phyloP scores from a whole-genome alignment of 2,113 vertebrate genomes.

The Phoxinus phoxinus region DNA sequence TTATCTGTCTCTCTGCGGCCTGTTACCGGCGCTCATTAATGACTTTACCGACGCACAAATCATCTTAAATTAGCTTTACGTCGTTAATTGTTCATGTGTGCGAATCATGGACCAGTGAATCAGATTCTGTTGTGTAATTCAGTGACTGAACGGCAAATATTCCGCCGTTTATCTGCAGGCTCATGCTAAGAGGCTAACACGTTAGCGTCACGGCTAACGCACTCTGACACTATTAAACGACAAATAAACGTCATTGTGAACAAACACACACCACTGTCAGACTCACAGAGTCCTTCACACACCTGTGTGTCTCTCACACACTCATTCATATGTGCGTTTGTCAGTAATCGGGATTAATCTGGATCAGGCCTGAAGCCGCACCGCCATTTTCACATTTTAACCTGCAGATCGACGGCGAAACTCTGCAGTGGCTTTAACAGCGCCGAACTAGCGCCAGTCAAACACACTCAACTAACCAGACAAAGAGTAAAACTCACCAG shows the following conservation, averaged over 20 bases:
- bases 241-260: neutral
- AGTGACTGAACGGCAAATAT: neutral
- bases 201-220: neutral
- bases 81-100: neutral
- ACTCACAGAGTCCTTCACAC: neutral
- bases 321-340: neutral
- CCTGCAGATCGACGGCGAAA: neutral
- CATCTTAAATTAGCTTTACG: fast-evolving
- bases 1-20: neutral
- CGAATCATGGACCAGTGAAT: neutral
- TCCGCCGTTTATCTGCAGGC: neutral
- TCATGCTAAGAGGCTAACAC: slow-evolving; percentile 34
- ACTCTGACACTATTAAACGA: neutral
- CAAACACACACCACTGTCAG: neutral
- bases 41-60: neutral
- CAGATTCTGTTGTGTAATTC: neutral
- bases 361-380: neutral
- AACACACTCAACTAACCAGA: neutral
- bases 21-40: slow-evolving; percentile 51
- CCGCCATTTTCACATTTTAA: slow-evolving; percentile 8
- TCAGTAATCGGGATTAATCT: slow-evolving; percentile 1
- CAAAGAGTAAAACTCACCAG: slow-evolving; percentile 19
- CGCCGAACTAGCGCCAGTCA: neutral
- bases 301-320: neutral
- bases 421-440: neutral